Evolutionary conservation across 1,140 invertebrate species (phyloP).

Genomic region (Hylyphantes graminicola): DNA sequence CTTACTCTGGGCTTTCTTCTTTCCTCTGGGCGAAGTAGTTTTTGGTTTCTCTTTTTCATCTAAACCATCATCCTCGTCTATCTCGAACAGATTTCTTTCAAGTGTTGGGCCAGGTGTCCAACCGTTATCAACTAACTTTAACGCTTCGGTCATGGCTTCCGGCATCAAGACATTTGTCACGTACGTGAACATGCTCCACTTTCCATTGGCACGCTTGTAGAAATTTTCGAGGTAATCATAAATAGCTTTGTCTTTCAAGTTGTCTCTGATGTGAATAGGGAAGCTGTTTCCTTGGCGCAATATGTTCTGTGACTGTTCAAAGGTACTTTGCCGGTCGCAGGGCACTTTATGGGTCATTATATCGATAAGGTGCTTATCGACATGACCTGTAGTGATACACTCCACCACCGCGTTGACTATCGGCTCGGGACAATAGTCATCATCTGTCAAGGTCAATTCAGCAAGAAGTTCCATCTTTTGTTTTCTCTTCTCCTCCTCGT

Average conservation of each 20-base stretch:
- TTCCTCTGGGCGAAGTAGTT: not conserved
- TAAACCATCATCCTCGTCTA: not conserved
- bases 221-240: not conserved
- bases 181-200: not conserved
- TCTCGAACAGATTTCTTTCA: too few relatives aligned
- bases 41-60: not conserved
- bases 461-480: not conserved
- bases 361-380: slow-evolving; percentile 4
- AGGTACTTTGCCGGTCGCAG: not conserved
- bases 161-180: slow-evolving; percentile 18
- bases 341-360: not conserved
- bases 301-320: not conserved
- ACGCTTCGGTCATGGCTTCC: slow-evolving; percentile 3
- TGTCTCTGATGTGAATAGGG: not conserved
- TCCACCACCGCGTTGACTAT: not conserved
- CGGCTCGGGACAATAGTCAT: not conserved
- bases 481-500: not conserved
- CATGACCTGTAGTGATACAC: slow-evolving; percentile 3
- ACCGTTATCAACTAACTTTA: not conserved
- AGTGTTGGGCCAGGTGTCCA: too few relatives aligned
- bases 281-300: not conserved
- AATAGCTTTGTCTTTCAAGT: not conserved
- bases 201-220: not conserved
- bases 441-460: not conserved
- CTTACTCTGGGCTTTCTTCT: not conserved